Base-by-base conservation (phyloP, 2,797 vertebrate genomes). In the Gymnoscopelus braueri region DNA sequence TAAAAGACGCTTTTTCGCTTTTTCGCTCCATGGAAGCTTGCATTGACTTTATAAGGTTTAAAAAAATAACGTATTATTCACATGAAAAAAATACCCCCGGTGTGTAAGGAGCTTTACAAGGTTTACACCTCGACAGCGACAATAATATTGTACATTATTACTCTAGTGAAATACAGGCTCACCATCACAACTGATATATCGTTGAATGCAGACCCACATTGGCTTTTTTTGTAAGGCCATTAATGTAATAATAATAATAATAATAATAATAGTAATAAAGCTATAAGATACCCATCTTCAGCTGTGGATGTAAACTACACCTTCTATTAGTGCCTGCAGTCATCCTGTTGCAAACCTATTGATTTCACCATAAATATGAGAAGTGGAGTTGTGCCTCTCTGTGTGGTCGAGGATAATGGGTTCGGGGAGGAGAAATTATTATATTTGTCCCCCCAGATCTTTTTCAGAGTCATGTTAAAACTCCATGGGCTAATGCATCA, bases 331-430 rank as follows among this genome's bases (percentile, higher is more conserved):
- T 60, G 64, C 39, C 60, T 49, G 61, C 39, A 63, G 63, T 39
- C 53, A 62, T 68, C 60, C 69, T 63, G 35, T 0, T 0, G 64
- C 61, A 55, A 69, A 23, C 5, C 48, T 85, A 87, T 88, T 77
- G 85, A 84, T 87, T 83, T 74, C 35, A 47, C 56, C 49, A 77
- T 85, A 84, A 84, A 79, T 83, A 81, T 89, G 75, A 84, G 80
- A 86, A 84, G 81, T 81, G 69, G 78, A 69, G 71, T 61, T 74
- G 63, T 72, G 71, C 54, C 73, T 75, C 67, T 79, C 71, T 62
- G 47, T 78, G 74, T 72, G 75, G 65, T 74, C 67, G 80, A 78
- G 74, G 75, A 80, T 89, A 87, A 86, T 88, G 72, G 75, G 70
- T 74, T 66, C 39, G 39, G 39, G 39, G 19, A 19, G 72, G 82